A percentile compares a stretch with the other conserved stretches of the same genome.
Evolutionary conservation across 2,797 vertebrate genomes (phyloP).

Genomic region (Siniperca scherzeri): DNA sequence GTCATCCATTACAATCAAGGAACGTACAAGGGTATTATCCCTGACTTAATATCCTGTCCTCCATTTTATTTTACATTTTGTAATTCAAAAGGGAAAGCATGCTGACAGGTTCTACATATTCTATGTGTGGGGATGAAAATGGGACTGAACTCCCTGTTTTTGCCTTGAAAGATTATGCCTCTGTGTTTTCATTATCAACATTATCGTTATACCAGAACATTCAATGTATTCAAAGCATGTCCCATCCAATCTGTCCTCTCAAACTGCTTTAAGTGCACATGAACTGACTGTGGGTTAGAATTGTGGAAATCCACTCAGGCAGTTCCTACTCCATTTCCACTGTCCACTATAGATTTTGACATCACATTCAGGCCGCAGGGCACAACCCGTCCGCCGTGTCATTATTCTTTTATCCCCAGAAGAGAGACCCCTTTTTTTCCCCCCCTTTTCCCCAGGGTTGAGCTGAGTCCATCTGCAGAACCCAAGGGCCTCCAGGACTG

Average conservation of each 20-base stretch:
- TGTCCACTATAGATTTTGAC: constrained; percentile 22
- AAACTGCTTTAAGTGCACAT: background rate
- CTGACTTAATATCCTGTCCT: background rate
- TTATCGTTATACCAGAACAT: constrained; percentile 3
- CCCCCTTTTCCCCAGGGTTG: constrained; percentile 1
- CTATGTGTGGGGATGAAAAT: background rate
- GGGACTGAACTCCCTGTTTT: background rate
- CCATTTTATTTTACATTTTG: background rate
- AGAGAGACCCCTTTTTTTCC: background rate
- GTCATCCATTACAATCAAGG: background rate
- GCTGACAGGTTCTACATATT: constrained; percentile 2
- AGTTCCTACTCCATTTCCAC: constrained; percentile 2
- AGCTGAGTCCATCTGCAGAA: constrained; percentile 35
- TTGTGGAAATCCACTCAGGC: constrained; percentile 16
- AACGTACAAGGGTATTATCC: background rate
- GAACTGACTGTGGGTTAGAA: constrained; percentile 6
- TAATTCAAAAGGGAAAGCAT: background rate
- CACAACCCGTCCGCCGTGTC: constrained; percentile 14
- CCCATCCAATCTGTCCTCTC: constrained; percentile 10
- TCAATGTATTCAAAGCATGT: constrained; percentile 5
- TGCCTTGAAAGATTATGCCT: constrained; percentile 3
- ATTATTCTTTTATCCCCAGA: constrained; percentile 28
- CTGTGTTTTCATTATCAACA: constrained; percentile 13
- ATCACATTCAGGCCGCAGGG: constrained; percentile 21
- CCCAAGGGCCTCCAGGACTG: constrained; percentile 2